Evolutionary conservation across 2,888 invertebrate species (phyloP).

Genomic region (Bellardia bayeri): DNA sequence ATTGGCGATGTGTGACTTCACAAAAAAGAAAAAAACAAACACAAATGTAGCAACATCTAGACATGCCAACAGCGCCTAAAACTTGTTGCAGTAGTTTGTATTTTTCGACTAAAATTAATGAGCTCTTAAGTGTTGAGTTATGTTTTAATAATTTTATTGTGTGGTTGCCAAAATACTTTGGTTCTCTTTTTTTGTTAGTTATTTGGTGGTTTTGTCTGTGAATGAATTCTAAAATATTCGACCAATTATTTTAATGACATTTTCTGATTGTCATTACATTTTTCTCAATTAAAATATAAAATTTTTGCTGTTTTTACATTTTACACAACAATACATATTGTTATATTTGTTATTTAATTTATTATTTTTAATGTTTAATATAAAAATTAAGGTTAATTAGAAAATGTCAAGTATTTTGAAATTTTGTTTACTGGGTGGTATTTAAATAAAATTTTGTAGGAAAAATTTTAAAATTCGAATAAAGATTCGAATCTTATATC

Average conservation of each 20-base stretch:
- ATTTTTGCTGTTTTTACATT: slow-evolving; percentile 21
- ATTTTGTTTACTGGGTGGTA: neutral
- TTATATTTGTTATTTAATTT: slow-evolving; percentile 7
- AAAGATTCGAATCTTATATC: neutral
- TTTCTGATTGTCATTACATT: slow-evolving; percentile 64
- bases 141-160: slow-evolving; percentile 68
- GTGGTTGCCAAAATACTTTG: slow-evolving; percentile 59
- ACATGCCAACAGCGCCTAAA: slow-evolving; percentile 20
- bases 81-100: slow-evolving; percentile 4
- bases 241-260: slow-evolving; percentile 69
- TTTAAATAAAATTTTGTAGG: neutral
- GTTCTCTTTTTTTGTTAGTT: slow-evolving; percentile 4
- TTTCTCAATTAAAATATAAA: slow-evolving; percentile 62
- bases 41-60: neutral
- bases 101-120: slow-evolving; percentile 62
- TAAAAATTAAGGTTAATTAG: slow-evolving; percentile 40
- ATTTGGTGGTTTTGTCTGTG: neutral
- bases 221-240: slow-evolving; percentile 42
- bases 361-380: neutral
- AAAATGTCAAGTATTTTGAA: slow-evolving; percentile 5
- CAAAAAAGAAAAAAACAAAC: neutral
- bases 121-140: slow-evolving; percentile 74
- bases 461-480: neutral
- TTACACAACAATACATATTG: neutral
- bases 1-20: neutral